Conservation (phyloP, 2,113 vertebrate genomes). For the Sinocyclocheilus rhinocerous region DNA sequence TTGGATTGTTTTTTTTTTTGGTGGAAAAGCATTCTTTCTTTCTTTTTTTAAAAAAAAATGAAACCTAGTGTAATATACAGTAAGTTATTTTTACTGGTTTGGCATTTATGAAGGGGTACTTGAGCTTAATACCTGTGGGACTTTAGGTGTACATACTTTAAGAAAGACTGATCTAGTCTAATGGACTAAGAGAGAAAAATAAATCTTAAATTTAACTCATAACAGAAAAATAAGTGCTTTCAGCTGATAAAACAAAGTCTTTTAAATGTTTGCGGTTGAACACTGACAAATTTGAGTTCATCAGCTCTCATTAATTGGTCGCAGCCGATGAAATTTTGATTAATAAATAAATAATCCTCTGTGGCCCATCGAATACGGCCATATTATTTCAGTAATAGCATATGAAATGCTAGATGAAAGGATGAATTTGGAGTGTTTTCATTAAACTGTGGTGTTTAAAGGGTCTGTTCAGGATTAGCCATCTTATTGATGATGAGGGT, state of each 20-base stretch:
- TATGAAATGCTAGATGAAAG: constrained; percentile 33
- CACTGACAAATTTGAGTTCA: constrained; percentile 18
- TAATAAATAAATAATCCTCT: constrained; percentile 14
- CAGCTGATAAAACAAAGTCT: constrained; percentile 29
- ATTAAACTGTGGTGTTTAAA: constrained; percentile 25
- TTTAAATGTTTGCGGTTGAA: constrained; percentile 1
- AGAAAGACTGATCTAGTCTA: not conserved
- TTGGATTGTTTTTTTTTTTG: not conserved
- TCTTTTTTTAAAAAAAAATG: not conserved
- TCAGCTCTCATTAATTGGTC: not conserved
- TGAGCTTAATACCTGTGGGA: not conserved
- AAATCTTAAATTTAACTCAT: not conserved
- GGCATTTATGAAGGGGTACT: not conserved
- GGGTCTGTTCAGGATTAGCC: constrained; percentile 40
- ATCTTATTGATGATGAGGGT: constrained; percentile 38
- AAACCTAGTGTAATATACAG: not conserved
- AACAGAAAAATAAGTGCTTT: constrained; percentile 22
- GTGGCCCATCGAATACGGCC: not conserved
- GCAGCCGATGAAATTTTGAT: not conserved
- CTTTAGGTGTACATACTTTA: not conserved
- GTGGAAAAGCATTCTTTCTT: not conserved
- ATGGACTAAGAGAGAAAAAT: not conserved
- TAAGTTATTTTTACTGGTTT: not conserved
- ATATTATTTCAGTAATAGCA: constrained; percentile 21
- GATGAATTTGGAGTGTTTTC: constrained; percentile 29